Base-by-base conservation (phyloP, 2,797 vertebrate genomes). In the Rhyacichthys aspro region DNA sequence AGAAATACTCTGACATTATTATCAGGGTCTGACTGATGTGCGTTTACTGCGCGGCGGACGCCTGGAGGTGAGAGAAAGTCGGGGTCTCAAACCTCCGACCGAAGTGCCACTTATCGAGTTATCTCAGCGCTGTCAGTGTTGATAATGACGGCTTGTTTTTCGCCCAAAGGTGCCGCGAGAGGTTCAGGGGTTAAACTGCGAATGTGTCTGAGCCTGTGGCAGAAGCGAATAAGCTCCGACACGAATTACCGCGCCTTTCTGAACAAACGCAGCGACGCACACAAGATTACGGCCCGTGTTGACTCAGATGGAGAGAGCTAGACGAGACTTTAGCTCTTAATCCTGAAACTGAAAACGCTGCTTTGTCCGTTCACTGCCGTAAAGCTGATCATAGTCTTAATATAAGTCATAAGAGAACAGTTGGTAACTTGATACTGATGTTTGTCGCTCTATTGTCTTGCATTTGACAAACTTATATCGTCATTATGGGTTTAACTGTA, bases 251-350 rank as follows among this genome's bases (percentile, higher is more conserved):
- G 39, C 47, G 55, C 59, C 59, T 72, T 43, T 59, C 47, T 23
- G 4, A 2, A 9, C 37, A 55, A 65, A 76, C 59, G 56, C 9
- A 38, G n/a, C 14, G 37, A 48, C 42, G 71, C 63, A 43, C 7
- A 28, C 12, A 34, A 57, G 19, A 16, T 18, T 7, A 10, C 44
- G 34, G 19, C 10, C 32, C 15, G n/a, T 11, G 47, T 36, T 49
- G 48, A 47, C 50, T 50, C 1, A 44, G 17, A 14, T 55, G 37
- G n/a, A 39, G 36, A 10, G 19, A 47, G 28, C 1, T 8, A n/a
- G 15, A 38, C 49, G 36, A 6, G 15, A 53, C 19, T 37, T 39
- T 16, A 32, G 9, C 33, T 12, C 44, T 36, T 18, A 33, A 46
- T 63, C 49, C 17, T 15, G 44, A 49, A 36, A 15, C 33, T 34